Conservation (phyloP, 2,797 vertebrate genomes). For the Enteromius radiatus region DNA sequence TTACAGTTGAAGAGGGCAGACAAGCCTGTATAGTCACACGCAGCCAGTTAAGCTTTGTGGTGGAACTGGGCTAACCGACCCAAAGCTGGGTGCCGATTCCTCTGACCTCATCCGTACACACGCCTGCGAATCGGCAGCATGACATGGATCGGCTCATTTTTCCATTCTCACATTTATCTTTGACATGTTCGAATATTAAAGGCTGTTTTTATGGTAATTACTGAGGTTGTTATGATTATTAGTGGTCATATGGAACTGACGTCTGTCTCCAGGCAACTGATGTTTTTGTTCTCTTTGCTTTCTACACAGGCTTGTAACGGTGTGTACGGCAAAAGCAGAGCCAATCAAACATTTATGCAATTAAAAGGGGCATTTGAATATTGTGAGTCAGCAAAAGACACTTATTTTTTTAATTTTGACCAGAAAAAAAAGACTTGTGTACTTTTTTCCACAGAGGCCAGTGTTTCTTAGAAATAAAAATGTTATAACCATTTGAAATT, state of each 20-base stretch:
- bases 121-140: conserved; percentile 25
- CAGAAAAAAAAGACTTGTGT: conserved; percentile 73
- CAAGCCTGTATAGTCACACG: conserved; percentile 61
- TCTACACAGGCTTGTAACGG: conserved; percentile 82
- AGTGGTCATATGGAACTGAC: conserved; percentile 71
- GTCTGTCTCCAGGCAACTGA: conserved; percentile 74
- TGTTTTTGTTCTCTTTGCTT: conserved; percentile 63
- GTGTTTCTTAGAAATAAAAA: conserved; percentile 78
- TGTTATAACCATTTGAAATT: conserved; percentile 68
- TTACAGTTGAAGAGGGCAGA: conserved; percentile 75
- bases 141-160: conserved; percentile 63
- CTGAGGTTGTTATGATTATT: conserved; percentile 73
- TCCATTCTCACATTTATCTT: conserved; percentile 74
- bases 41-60: conserved; percentile 24
- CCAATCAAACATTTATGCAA: conserved; percentile 83
- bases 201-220: conserved; percentile 70
- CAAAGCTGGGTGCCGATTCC: conserved; percentile 35
- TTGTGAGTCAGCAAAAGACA: conserved; percentile 69
- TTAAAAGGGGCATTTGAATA: conserved; percentile 79
- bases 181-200: conserved; percentile 75
- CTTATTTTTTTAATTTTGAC: conserved; percentile 80
- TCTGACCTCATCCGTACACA: conserved; percentile 47
- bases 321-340: conserved; percentile 68
- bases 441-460: conserved; percentile 78
- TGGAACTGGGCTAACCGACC: conserved; percentile 35